Base-by-base conservation (phyloP, 2,797 vertebrate genomes). In the Pseudochaenichthys georgianus region DNA sequence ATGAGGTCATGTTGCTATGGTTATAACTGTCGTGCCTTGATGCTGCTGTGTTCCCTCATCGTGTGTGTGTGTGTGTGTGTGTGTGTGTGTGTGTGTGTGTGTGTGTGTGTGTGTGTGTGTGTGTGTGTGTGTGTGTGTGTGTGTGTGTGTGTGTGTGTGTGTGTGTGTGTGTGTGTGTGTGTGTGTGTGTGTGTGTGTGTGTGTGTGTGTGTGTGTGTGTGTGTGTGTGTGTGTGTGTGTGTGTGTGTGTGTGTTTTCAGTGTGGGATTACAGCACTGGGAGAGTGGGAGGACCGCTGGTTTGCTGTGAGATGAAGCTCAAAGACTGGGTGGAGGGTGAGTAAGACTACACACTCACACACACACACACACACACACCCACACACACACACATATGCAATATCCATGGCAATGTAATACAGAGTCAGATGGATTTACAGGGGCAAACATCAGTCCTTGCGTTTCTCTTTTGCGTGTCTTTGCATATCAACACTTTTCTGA, bases 271-370 rank as follows among this genome's bases (percentile, higher is more conserved):
- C 87, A 97, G 96, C 86, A 98, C 97, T 47, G 98, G 98, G 80
- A 94, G 97, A 95, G 97, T 99, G 55, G 98, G 98, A 77, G 97
- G 96, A 4, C 98, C 97, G 0, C 93, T 99, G 88, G 93, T 97
- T 80, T 99, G 98, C 92, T 96, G 95, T 94, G 97, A 99, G 93
- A 96, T 99, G 88, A 97, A 96, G 63, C 93, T 99, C 60, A 88
- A 95, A 92, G 97, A 98, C 94, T 99, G 98, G 98, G 93, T 95
- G 73, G 97, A 99, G 95, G 98, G 98, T 99, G 90, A 95, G 94
- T 84, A 54, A 73, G 10, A 47, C 17, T 31, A 53, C 62, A 64
- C 46, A 41, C 46, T n/a, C n/a, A n/a, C n/a, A n/a, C n/a, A n/a
- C n/a, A n/a, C n/a, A n/a, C n/a, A 45, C 75, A 59, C 53, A 41